Evolutionary conservation across 2,113 vertebrate genomes (phyloP).

Genomic region (Rostratula benghalensis): DNA sequence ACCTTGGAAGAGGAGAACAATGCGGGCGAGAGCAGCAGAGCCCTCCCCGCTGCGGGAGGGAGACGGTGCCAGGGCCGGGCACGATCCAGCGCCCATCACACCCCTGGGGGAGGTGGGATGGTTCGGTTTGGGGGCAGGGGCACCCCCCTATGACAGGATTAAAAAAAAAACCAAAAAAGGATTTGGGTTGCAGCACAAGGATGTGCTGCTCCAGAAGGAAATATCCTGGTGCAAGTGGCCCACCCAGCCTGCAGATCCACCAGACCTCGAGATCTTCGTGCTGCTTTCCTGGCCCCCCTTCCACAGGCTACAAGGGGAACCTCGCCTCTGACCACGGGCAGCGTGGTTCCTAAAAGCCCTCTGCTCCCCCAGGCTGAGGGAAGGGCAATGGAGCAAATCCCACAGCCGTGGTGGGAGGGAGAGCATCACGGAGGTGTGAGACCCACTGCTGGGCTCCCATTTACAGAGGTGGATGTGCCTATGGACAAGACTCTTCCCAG

Average conservation of each 20-base stretch:
- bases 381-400: not conserved
- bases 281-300: not conserved
- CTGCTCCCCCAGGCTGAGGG: not conserved
- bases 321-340: not conserved
- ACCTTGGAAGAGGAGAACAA: conserved; percentile 71
- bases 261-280: not conserved
- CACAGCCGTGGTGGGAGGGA: not conserved
- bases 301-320: not conserved
- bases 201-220: not conserved
- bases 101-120: not conserved
- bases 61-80: not conserved
- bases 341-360: fast-evolving
- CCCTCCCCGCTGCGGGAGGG: not conserved
- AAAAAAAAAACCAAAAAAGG: too few relatives aligned
- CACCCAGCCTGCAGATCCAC: not conserved
- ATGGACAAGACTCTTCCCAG: not conserved
- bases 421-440: not conserved
- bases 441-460: not conserved
- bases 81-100: not conserved
- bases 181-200: not conserved
- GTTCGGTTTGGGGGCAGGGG: not conserved
- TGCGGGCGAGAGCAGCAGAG: not conserved
- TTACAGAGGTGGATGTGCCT: not conserved
- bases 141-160: fast-evolving
- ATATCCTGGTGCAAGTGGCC: not conserved